Evolutionary conservation across 2,797 vertebrate species (phyloP).

Genomic region (Pteronotus mesoamericanus): DNA sequence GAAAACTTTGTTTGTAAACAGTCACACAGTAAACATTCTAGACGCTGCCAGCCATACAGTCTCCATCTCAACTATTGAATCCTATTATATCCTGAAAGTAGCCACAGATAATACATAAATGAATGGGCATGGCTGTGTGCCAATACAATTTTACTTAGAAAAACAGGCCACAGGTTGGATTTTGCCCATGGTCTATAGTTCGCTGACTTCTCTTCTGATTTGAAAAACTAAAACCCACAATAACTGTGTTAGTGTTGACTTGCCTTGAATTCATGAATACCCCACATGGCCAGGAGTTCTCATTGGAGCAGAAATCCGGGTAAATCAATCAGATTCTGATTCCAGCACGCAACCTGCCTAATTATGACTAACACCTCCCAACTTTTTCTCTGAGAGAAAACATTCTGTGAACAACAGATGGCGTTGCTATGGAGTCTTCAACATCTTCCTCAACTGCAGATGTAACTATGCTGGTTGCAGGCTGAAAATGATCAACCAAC

Average conservation of each 20-base stretch:
- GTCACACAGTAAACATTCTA: not conserved
- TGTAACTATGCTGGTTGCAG: conserved; percentile 70
- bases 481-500: conserved; percentile 74
- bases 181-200: not conserved
- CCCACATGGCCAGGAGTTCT: not conserved
- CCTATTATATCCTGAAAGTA: not conserved
- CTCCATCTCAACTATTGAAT: not conserved
- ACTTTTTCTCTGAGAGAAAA: conserved; percentile 75
- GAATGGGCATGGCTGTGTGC: not conserved
- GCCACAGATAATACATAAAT: not conserved
- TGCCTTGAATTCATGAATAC: not conserved
- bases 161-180: not conserved
- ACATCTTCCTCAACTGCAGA: conserved; percentile 76
- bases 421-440: conserved; percentile 75
- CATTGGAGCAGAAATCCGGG: conserved; percentile 1
- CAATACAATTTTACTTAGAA: conserved; percentile 35
- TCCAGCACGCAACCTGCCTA: conserved; percentile 78
- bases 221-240: not conserved
- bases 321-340: conserved; percentile 75
- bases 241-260: not conserved
- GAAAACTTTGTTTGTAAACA: not conserved
- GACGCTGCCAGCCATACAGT: not conserved
- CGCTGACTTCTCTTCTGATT: not conserved
- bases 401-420: conserved; percentile 78
- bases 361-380: conserved; percentile 78